Conservation (phyloP, 2,888 invertebrate species). For the Phorcus lineatus region DNA sequence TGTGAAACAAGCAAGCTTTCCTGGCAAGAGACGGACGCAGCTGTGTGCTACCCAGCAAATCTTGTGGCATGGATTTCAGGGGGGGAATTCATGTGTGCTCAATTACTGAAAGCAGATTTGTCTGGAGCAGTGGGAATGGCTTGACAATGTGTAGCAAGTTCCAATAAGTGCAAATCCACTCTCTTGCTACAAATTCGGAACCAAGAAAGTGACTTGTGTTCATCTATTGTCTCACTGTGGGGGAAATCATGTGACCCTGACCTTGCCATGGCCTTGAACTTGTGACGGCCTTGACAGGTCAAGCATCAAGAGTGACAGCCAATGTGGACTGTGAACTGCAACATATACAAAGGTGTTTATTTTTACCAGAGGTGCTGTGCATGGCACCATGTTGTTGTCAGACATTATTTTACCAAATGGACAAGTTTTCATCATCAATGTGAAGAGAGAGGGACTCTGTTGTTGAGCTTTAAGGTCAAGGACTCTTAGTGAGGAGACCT, state of each 20-base stretch:
- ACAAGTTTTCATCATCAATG: too few relatives aligned
- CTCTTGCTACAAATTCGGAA: neutral
- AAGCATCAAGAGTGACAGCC: neutral
- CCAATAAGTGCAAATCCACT: neutral
- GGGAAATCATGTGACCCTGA: neutral
- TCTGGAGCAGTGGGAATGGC: neutral
- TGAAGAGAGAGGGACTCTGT: too few relatives aligned
- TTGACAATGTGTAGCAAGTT: neutral
- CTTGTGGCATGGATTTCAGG: neutral
- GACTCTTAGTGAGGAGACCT: too few relatives aligned
- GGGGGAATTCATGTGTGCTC: conserved; percentile 1
- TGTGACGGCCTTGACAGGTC: neutral
- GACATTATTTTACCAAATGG: neutral
- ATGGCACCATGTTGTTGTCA: neutral
- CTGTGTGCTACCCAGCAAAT: neutral
- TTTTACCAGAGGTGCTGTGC: neutral
- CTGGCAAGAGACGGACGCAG: neutral
- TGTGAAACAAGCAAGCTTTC: neutral
- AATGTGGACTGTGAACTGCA: neutral
- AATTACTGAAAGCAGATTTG: neutral
- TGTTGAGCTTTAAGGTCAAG: too few relatives aligned
- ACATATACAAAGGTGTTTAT: conserved; percentile 4
- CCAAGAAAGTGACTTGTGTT: conserved; percentile 1
- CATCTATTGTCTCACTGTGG: neutral
- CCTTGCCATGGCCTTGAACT: neutral